Percentiles rank a stretch among this genome's conserved stretches.
phyloP scores from a whole-genome alignment of 2,888 invertebrate genomes.

The Cheilosia urbana region DNA sequence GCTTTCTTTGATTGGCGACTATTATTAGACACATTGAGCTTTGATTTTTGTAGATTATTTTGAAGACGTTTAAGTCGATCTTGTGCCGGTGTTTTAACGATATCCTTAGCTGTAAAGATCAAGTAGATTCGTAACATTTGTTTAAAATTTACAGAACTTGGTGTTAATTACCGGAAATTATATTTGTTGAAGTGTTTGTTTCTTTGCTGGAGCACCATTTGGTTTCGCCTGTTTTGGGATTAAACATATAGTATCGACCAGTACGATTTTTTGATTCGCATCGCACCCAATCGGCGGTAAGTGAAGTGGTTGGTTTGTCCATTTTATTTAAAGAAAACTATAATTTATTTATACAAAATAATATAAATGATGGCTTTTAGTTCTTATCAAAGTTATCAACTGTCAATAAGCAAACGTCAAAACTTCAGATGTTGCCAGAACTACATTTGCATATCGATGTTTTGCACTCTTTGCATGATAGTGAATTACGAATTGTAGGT shows the following conservation, averaged over 20 bases:
- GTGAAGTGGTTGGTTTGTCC: background rate
- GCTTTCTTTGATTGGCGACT: background rate
- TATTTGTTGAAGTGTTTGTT: conserved; percentile 52
- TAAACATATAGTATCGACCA: conserved; percentile 77
- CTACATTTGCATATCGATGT: too few species aligned
- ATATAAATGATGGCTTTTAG: background rate
- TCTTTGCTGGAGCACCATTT: conserved; percentile 65
- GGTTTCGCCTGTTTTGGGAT: conserved; percentile 77
- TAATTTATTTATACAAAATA: background rate
- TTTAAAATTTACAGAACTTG: too few species aligned
- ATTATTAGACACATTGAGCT: conserved; percentile 30
- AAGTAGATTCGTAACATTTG: background rate
- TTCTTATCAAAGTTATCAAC: background rate
- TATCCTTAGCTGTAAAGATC: conserved; percentile 3
- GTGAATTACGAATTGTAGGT: too few species aligned
- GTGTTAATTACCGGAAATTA: conserved; percentile 23
- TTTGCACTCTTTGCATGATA: too few species aligned
- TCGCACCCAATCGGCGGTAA: conserved; percentile 73
- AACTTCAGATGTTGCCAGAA: background rate
- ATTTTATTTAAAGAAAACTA: conserved; percentile 7
- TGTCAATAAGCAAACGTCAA: background rate
- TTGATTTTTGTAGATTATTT: conserved; percentile 71
- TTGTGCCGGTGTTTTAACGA: conserved; percentile 76
- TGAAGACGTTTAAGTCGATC: conserved; percentile 80
- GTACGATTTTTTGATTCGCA: conserved; percentile 73